Base-by-base conservation (phyloP, 2,888 invertebrate species). In the Morinoia aosen region DNA sequence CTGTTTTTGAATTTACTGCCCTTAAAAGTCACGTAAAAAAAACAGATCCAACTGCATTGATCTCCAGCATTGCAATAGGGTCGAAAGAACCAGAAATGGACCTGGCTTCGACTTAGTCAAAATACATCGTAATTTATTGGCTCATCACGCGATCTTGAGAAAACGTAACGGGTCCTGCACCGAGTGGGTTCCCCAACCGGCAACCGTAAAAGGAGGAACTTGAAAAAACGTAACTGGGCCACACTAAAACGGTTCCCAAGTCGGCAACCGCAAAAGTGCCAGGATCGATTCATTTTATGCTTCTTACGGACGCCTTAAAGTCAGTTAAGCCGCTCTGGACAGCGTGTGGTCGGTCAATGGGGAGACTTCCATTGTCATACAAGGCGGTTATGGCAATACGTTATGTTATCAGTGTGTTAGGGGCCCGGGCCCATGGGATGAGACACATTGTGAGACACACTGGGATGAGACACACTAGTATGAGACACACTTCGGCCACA, bases 311-410 rank as follows among this genome's bases (percentile, higher is more conserved):
- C 7, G 93, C 57, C 48, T 14, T 93, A 93, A 93, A 93, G 93
- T 57, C 33, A 16, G 40, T 11, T 48, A 90, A 90, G 90, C 90
- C 40, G 90, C 90, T 90, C 19, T 48, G 33, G 40, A 19, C 5
- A 40, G 39, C 90, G 90, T 48, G n/a, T 19, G 90, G 90, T 90
- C 48, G 90, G 90, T 90, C 93, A 57, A 93, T 93, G 93, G 93
- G 57, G 58, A 57, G 93, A 25, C 8, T 57, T 19, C 93, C 58
- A 93, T 93, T 93, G 93, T 93, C 48, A 93, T 57, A 58, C 57
- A 93, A 8, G 93, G 93, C 93, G 56, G 93, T 19, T 93, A 58
- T 93, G 11, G 58, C 93, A 57, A 93, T 93, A 93, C 93, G 93
- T 93, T 91, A 57, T 12, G 93, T 93, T 93, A 93, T 93, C 93